Base-by-base conservation (phyloP, 2,888 invertebrate species). In the Drymonia ruficornis region DNA sequence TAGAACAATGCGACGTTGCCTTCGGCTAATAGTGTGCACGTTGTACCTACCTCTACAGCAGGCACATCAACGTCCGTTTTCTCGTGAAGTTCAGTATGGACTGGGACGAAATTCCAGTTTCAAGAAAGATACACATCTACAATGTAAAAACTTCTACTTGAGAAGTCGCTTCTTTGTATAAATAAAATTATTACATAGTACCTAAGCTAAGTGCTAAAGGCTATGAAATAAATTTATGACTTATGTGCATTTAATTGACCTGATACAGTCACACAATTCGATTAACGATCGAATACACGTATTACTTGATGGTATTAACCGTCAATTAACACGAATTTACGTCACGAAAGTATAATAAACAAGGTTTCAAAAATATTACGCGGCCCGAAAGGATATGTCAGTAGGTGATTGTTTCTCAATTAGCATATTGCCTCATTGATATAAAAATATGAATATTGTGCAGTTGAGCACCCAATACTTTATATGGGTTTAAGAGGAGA, bases 401-500 rank as follows among this genome's bases (percentile, higher is more conserved):
- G 62, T 67, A 62, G 61, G 63, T 73, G 73, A 81, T 83, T 80
- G 78, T 83, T 81, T 80, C 81, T 57, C 79, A 84, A 86, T 86
- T 83, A 84, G 81, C 81, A 81, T 80, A 81, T 87, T 84, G 81
- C 87, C 74, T 79, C 80, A 86, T 70, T 75, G 73, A 65, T 82
- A 81, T 83, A 87, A 89, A 89, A 89, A 87, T 87, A 88, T 88
- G 81, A 86, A 86, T 89, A 89, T 85, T 81, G 79, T 85, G 82
- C 76, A 84, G 78, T 82, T 80, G 81, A 83, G 77, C 76, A 70
- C 75, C 78, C 81, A 83, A 84, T 82, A 83, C 91, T 90, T 75
- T 87, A 91, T 90, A 91, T 89, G 91, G 91, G 78, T 78, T 89
- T 90, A 88, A 90, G 81, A 74, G 72, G 80, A 83, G 87, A 89